A percentile compares a stretch with the other conserved stretches of the same genome.
Evolutionary conservation across 2,797 vertebrate species (phyloP).

Genomic region (Sarcophilus harrisii): DNA sequence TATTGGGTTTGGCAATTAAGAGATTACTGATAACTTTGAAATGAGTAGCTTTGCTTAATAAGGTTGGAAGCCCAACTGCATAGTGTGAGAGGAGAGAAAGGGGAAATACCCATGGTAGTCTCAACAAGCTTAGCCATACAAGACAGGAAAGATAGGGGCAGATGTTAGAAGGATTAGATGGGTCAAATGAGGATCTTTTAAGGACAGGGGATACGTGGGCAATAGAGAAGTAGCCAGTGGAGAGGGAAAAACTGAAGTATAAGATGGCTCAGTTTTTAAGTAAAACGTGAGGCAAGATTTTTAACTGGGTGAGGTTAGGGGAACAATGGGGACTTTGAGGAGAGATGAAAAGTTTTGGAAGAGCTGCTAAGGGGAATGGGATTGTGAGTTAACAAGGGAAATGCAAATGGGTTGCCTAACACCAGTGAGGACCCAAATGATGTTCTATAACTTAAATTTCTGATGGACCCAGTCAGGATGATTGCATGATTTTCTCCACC

Average conservation of each 20-base stretch:
- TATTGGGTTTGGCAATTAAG: not conserved
- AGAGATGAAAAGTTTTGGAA: not conserved
- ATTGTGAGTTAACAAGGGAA: not conserved
- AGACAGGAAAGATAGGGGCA: no score
- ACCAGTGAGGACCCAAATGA: not conserved
- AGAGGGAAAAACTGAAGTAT: not conserved
- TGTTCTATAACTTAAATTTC: not conserved
- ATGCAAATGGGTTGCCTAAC: not conserved
- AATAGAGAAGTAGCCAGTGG: not conserved
- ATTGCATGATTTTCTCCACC: not conserved
- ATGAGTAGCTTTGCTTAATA: not conserved
- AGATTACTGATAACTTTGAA: not conserved
- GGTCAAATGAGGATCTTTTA: not conserved
- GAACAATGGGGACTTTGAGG: not conserved
- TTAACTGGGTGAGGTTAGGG: not conserved
- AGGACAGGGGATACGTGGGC: not conserved
- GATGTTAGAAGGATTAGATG: not conserved
- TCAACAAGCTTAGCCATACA: not conserved
- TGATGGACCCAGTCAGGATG: no score
- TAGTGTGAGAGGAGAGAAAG: not conserved
- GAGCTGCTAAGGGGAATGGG: not conserved
- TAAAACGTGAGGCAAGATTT: not conserved
- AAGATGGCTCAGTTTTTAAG: not conserved
- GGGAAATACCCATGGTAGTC: not conserved
- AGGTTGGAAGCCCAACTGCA: not conserved